These are phyloP conservation scores for Calephelis nemesis DNA, from an alignment of 1,140 invertebrate species.

Conservation along the genomic window DNA sequence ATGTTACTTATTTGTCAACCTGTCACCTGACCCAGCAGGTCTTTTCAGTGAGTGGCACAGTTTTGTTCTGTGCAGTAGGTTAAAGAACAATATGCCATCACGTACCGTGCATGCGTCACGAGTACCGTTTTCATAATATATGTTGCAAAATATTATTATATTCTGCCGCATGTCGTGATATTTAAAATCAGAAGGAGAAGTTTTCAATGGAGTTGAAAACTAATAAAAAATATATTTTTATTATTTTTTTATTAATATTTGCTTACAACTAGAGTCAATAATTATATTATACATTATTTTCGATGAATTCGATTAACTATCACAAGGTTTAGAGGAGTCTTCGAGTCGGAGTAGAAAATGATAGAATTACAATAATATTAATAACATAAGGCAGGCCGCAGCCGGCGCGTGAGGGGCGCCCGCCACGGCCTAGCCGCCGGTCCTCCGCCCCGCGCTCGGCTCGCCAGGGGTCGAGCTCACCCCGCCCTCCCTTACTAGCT, in stretches of 20 bases:
- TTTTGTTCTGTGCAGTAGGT: too few relatives aligned
- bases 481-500: too few relatives aligned
- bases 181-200: too few relatives aligned
- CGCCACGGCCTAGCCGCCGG: constrained; percentile 64
- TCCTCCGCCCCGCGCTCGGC: constrained; percentile 56
- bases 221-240: constrained; percentile 44
- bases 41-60: too few relatives aligned
- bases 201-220: background rate
- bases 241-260: constrained; percentile 61
- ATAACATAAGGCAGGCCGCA: constrained; percentile 32
- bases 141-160: too few relatives aligned
- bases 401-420: constrained; percentile 50
- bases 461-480: too few relatives aligned
- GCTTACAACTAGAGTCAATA: constrained; percentile 64
- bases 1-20: too few relatives aligned
- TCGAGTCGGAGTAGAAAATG: constrained; percentile 45
- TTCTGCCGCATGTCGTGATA: too few relatives aligned
- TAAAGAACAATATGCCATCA: too few relatives aligned
- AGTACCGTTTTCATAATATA: too few relatives aligned
- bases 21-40: too few relatives aligned
- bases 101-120: too few relatives aligned
- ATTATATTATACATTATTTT: constrained; percentile 71
- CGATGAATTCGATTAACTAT: constrained; percentile 74
- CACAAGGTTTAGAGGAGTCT: constrained; percentile 75
- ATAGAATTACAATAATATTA: constrained; percentile 46